Base-by-base conservation (phyloP, 2,797 vertebrate species). In the Dermochelys coriacea region DNA sequence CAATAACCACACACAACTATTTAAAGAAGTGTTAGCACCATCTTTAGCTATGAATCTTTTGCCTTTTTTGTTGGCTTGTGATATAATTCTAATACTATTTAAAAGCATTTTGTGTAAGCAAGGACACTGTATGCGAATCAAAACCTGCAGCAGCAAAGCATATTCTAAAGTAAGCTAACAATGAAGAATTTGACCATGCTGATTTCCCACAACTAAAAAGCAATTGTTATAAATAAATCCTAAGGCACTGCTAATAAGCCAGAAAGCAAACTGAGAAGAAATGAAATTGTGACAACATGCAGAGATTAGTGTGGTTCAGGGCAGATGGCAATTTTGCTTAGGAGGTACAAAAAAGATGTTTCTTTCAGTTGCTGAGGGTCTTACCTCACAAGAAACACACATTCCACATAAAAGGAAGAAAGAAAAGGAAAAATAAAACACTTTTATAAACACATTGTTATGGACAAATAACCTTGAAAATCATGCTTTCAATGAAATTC, bases 301-400 rank as follows among this genome's bases (percentile, higher is more conserved):
- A 95, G 88, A 97, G 96, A 97, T 93, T 96, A 97, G 94, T 96
- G 97, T 98, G 96, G 94, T 94, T 95, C 82, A 96, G 93, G 94
- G 90, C 92, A 97, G 97, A 97, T 97, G 98, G 96, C 92, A 82
- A 88, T 93, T 94, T 91, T 84, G 96, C 80, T 96, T 93, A 93
- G 86, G 92, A 95, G 90, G 96, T 96, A 96, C 96, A 97, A 94
- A 97, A 90, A 92, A 23, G 92, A 95, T 96, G 95, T 94, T 97
- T 96, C 97, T 98, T 97, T 97, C 96, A 97, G 91, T 96, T 98
- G 97, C 97, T 98, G 95, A 97, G 97, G 94, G 95, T 98, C 98
- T 99, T 98, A 98, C 98, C 98, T 99, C 98, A 98, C 97, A 98
- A 98, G 98, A 98, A 98, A 98, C 97, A 98, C 59, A 98, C 68